Evolutionary conservation across 2,113 vertebrate genomes (phyloP), one percentile per base, ranked within the genome.

Genomic region (Coptodon bakossiorum): DNA sequence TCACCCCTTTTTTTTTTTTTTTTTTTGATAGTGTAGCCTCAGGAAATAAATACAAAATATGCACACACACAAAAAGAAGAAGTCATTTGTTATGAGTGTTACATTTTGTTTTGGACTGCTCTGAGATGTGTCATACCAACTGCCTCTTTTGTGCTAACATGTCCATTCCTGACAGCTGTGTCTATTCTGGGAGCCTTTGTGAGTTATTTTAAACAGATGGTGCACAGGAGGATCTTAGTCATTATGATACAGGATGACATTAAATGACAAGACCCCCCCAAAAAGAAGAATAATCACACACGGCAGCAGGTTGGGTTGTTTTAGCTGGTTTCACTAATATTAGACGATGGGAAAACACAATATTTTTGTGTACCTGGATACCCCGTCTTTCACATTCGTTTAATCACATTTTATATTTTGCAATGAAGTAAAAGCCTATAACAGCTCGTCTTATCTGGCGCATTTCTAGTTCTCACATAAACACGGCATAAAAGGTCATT

Each of bases 171-270:
- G 79, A 29, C 85, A 86, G 81, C 80, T 34, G 40, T 2, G n/a
- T 81, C 61, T 89, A 87, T 87, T 87, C 50, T 81, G 76, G 68
- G 80, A 36, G 54, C 27, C 68, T 76, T 59, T 89, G 50, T 14
- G 63, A 90, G 56, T 85, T 85, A 76, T 88, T 91, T 91, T 50
- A 85, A 91, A 87, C 88, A 87, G 88, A 88, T 83, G 88, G 82
- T 34, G 81, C 57, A 79, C 40, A 61, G 57, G 80, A 86, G 87
- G 73, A 85, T 82, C 34, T 71, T 29, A 13, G 76, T 68, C 82
- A 82, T 73, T 81, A 71, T 88, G 82, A 92, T 79, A 27, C 50
- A 84, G 63, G 59, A 43, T 82, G 88, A 85, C 85, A 57, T 59
- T 80, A 80, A 86, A 85, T 52, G 68, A 78, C 66, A 80, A 50